Evolutionary conservation across 2,888 invertebrate species (phyloP).

Genomic region (Hirtodrosophila trivittata): DNA sequence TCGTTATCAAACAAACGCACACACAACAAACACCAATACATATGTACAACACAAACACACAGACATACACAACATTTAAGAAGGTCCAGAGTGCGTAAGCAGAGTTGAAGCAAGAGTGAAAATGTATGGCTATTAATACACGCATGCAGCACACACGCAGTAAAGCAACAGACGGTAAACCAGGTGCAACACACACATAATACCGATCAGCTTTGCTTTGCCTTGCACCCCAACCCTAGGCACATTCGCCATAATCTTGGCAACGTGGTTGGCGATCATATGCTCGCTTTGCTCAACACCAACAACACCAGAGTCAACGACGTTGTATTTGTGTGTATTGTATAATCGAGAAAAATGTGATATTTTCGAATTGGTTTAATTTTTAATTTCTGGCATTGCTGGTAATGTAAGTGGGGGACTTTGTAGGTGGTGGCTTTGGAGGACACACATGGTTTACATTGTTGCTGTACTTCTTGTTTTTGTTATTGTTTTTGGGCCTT

Average conservation of each 20-base stretch:
- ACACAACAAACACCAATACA: constrained; percentile 15
- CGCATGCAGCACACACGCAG: constrained; percentile 7
- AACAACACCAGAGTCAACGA: background rate
- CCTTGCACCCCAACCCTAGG: constrained; percentile 6
- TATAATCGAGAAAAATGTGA: constrained; percentile 60
- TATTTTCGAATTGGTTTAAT: constrained; percentile 33
- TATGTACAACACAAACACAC: constrained; percentile 9
- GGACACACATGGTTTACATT: background rate
- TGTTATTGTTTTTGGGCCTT: constrained; percentile 13
- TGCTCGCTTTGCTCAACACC: constrained; percentile 29
- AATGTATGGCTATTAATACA: constrained; percentile 40
- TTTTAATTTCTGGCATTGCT: constrained; percentile 4
- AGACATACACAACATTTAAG: constrained; percentile 10
- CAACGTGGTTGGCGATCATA: constrained; percentile 73
- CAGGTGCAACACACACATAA: constrained; percentile 54
- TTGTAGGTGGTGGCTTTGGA: background rate
- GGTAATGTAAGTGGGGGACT: background rate
- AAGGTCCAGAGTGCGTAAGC: constrained; percentile 26
- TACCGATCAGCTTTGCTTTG: constrained; percentile 21
- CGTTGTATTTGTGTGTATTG: constrained; percentile 47
- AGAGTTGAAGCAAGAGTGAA: constrained; percentile 16
- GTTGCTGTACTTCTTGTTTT: constrained; percentile 18
- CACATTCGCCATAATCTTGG: constrained; percentile 63
- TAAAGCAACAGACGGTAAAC: constrained; percentile 29
- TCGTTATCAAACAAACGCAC: constrained; percentile 38